Percentiles rank a stretch among this genome's conserved stretches.
Evolutionary conservation across 1,140 invertebrate species (phyloP).

Genomic region (Druon quercuslanigerum): DNA sequence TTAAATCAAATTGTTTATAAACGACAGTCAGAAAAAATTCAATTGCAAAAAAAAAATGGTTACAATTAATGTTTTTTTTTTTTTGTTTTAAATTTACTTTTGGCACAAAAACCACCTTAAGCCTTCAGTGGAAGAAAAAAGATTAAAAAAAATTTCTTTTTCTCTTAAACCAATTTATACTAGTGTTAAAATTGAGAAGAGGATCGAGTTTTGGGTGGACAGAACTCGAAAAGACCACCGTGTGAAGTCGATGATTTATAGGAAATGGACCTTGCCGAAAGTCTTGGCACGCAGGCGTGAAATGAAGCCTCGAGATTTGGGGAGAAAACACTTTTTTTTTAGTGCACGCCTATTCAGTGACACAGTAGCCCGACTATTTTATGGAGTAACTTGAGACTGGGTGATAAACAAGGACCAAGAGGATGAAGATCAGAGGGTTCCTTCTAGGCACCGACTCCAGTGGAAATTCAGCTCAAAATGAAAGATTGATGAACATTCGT

Average conservation of each 20-base stretch:
- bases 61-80: no score
- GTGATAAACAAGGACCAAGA: neutral
- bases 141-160: no score
- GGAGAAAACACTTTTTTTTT: neutral
- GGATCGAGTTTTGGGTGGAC: neutral
- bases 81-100: no score
- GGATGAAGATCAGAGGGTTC: slow-evolving; percentile 8
- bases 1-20: no score
- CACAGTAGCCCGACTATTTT: slow-evolving; percentile 10
- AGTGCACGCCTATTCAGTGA: neutral
- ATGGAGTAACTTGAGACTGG: slow-evolving; percentile 1
- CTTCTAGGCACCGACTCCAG: neutral
- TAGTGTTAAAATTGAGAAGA: no score
- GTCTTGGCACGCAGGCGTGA: slow-evolving; percentile 20
- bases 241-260: slow-evolving; percentile 9
- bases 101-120: no score
- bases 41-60: no score
- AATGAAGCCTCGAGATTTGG: neutral
- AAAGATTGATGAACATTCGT: slow-evolving; percentile 30
- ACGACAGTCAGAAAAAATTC: no score
- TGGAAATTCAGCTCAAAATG: neutral
- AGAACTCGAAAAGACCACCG: slow-evolving; percentile 1
- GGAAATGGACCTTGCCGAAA: slow-evolving; percentile 6
- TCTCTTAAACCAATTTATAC: no score
- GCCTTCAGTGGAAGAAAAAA: no score